Conservation (phyloP, 2,113 vertebrate species). For the Stercorarius parasiticus region DNA sequence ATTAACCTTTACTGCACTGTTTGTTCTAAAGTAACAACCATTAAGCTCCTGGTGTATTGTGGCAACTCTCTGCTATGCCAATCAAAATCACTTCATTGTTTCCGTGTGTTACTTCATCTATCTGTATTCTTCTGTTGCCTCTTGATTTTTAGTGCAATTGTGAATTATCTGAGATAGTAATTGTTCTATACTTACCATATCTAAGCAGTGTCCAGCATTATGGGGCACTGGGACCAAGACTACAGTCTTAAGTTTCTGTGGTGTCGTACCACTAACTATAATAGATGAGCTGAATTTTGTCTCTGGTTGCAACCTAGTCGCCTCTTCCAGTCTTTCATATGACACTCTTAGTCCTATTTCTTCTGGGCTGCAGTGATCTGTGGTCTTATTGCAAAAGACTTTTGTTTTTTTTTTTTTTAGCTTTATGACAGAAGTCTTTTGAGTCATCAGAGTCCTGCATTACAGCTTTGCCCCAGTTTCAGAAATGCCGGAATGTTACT, state of each 20-base stretch:
- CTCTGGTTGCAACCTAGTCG: background rate
- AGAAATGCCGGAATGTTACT: background rate
- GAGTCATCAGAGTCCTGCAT: background rate
- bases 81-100: background rate
- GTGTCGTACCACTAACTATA: rapidly evolving
- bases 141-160: background rate
- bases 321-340: background rate
- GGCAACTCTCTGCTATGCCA: background rate
- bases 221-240: too few species aligned
- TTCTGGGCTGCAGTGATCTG: background rate
- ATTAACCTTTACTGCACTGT: background rate
- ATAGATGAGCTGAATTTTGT: background rate
- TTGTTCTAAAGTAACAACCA: background rate
- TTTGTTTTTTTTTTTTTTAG: background rate
- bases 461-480: background rate
- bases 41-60: background rate
- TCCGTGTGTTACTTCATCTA: background rate
- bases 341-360: background rate
- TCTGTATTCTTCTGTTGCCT: background rate
- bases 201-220: background rate
- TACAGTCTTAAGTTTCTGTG: background rate
- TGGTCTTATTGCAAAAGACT: background rate
- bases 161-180: background rate
- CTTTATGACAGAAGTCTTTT: background rate
- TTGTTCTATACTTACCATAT: background rate